phyloP scores from a whole-genome alignment of 1,140 invertebrate species.

The Cyrtorhinus lividipennis region DNA sequence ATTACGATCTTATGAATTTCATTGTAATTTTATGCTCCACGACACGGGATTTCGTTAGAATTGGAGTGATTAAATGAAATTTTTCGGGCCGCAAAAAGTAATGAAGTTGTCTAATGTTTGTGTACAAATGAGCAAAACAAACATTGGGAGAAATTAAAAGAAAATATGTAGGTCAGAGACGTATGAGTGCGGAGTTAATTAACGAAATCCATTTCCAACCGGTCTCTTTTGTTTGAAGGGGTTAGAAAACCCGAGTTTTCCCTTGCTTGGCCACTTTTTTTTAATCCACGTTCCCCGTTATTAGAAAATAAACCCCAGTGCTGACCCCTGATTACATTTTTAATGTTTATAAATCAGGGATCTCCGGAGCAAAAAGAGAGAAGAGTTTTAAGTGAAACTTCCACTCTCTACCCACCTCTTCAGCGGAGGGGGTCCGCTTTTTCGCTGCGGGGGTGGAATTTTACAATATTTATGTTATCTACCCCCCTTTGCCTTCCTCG shows the following conservation, averaged over 20 bases:
- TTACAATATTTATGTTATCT: neutral
- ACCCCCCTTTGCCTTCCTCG: neutral
- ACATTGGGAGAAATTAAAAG: neutral
- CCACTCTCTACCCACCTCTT: too few relatives aligned
- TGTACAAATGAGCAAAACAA: neutral
- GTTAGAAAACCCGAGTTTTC: neutral
- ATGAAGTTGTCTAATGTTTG: neutral
- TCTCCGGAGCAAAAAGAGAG: neutral
- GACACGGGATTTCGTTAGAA: too few relatives aligned
- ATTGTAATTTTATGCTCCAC: too few relatives aligned
- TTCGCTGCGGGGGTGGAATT: neutral
- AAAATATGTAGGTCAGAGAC: neutral
- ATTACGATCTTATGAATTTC: too few relatives aligned
- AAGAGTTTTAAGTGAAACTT: neutral
- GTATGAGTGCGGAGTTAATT: neutral
- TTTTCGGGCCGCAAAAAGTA: too few relatives aligned
- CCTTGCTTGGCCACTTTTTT: neutral
- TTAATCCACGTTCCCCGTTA: neutral
- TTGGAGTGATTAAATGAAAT: too few relatives aligned
- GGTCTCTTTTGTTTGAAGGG: neutral
- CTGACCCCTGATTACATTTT: neutral
- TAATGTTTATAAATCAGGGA: neutral
- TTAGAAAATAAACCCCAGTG: neutral
- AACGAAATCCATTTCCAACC: neutral
- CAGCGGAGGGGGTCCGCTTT: too few relatives aligned